Evolutionary conservation across 2,797 vertebrate species (phyloP).

Genomic region (Chiroxiphia lanceolata): DNA sequence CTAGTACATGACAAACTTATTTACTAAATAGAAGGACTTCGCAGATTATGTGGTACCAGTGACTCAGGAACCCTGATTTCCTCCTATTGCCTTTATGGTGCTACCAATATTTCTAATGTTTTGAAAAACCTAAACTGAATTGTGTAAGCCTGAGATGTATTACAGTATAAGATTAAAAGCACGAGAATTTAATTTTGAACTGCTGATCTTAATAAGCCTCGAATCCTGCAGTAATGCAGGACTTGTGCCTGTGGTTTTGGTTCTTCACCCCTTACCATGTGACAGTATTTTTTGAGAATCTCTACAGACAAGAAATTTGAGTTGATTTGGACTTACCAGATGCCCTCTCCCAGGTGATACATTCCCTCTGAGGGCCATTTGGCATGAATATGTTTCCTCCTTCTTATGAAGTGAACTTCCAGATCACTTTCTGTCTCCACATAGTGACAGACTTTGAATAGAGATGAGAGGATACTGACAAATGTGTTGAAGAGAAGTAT

Average conservation of each 20-base stretch:
- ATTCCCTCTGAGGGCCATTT: neutral
- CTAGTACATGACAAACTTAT: neutral
- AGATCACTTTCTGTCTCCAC: neutral
- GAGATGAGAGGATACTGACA: neutral
- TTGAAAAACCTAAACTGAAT: neutral
- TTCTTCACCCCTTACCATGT: fast-evolving
- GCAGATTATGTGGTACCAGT: neutral
- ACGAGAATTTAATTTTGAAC: neutral
- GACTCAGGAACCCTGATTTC: neutral
- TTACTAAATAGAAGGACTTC: neutral
- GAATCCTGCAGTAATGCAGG: neutral
- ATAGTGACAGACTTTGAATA: neutral
- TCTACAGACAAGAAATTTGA: neutral
- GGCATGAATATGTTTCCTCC: neutral
- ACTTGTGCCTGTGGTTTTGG: neutral
- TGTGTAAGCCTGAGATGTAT: neutral
- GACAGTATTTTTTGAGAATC: neutral
- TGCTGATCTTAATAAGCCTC: neutral
- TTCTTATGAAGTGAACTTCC: neutral
- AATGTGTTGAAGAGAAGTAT: neutral
- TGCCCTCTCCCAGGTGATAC: neutral
- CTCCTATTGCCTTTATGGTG: neutral
- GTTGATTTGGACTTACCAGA: neutral
- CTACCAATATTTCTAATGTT: neutral
- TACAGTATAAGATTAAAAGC: neutral